Evolutionary conservation across 2,888 invertebrate species (phyloP), one percentile per base, ranked within the genome.

Genomic region (Ormyrus rosae): DNA sequence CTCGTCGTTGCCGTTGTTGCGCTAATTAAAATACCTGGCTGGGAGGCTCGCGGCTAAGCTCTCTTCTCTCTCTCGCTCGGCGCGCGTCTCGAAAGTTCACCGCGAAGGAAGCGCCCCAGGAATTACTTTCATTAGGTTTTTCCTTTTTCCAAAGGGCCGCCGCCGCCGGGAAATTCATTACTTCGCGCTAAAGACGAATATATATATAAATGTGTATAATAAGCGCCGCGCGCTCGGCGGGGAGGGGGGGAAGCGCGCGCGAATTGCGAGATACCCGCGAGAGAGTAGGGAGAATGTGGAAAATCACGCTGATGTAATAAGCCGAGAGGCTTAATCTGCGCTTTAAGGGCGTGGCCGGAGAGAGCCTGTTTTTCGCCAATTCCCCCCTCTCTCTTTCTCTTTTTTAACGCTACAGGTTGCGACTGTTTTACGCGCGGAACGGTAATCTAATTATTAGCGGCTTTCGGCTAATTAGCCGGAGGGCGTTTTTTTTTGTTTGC

Each of bases 21-120:
- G 86, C 86, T 88, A 88, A 88, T 88, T 88, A 88, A 88, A 88
- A 88, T 88, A 86, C 86, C 85, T 86, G 84, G 82, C 81, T 65
- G 83, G 78, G 84, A 84, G 10, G 71, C 73, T 68, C 50, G 70
- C 60, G 68, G 73, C 63, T 71, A 51, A 55, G 63, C 46, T 19
- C 8, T 45, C 10, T 11, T 1, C 56, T n/a, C 63, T 19, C 10
- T 5, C 63, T 58, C n/a, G 50, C 48, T n/a, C 50, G 53, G 45
- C 46, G 46, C 58, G 58, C 51, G n/a, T 48, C 50, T 58, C 48
- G 55, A 69, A 76, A 65, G 64, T 19, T 19, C 45, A 8, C 60
- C 51, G 56, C 58, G 65, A 78, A 71, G 71, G 65, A 69, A 67
- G n/a, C 56, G 19, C 64, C 34, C 65, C 63, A 68, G 70, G 75